Percentiles rank a stretch among this genome's conserved stretches.
Evolutionary conservation across 2,888 invertebrate genomes (phyloP).

Genomic region (Ferdinandea cuprea): DNA sequence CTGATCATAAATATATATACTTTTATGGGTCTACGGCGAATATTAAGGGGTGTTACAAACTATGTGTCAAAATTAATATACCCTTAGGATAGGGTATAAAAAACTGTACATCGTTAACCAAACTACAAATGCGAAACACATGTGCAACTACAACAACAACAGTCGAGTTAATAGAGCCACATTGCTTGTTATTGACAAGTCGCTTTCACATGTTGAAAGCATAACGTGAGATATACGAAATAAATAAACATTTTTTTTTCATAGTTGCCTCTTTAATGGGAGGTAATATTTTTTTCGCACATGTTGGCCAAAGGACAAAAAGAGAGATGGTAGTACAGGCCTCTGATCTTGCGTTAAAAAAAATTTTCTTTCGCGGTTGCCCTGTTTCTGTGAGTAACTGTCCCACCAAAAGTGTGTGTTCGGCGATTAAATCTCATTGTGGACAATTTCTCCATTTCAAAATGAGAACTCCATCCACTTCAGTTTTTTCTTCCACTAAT

Average conservation of each 20-base stretch:
- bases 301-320: slow-evolving; percentile 44
- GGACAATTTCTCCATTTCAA: slow-evolving; percentile 9
- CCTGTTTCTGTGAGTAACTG: too few relatives aligned
- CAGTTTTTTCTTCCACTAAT: slow-evolving; percentile 28
- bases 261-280: slow-evolving; percentile 61
- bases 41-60: too few relatives aligned
- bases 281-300: slow-evolving; percentile 69
- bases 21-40: too few relatives aligned
- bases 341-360: slow-evolving; percentile 7
- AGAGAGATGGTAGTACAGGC: too few relatives aligned
- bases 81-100: too few relatives aligned
- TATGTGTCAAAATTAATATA: too few relatives aligned
- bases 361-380: too few relatives aligned
- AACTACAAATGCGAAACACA: neutral
- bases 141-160: too few relatives aligned
- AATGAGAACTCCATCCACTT: slow-evolving; percentile 43
- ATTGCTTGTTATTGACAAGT: slow-evolving; percentile 19
- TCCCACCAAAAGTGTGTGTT: slow-evolving; percentile 34
- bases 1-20: too few relatives aligned
- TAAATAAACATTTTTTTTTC: slow-evolving; percentile 65
- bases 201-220: slow-evolving; percentile 12
- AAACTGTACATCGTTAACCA: too few relatives aligned
- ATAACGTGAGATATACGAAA: slow-evolving; percentile 34
- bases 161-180: too few relatives aligned
- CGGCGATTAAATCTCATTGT: slow-evolving; percentile 26